Conservation (phyloP, 92 coral and sea anemone genomes). For the Phenganax stokvisi region DNA sequence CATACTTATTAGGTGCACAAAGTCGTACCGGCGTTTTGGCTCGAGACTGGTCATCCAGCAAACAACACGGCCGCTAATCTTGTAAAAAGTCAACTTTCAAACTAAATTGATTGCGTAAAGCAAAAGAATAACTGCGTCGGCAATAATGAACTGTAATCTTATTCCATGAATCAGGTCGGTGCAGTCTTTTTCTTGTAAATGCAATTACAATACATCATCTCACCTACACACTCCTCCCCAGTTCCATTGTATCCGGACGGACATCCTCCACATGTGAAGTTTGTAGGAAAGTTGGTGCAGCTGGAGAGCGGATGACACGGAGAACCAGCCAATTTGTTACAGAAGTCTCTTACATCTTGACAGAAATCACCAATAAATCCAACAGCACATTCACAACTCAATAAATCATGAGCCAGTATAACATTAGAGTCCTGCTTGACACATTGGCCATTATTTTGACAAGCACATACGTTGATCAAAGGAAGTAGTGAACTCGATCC, state of each 20-base stretch:
- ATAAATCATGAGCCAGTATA: conserved; percentile 14
- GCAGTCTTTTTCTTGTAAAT: too few species aligned
- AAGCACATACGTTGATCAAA: conserved; percentile 53
- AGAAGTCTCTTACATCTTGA: conserved; percentile 55
- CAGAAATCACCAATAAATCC: conserved; percentile 65
- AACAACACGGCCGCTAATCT: too few species aligned
- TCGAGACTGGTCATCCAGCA: too few species aligned
- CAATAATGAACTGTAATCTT: too few species aligned
- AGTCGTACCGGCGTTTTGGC: too few species aligned
- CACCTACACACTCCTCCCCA: conserved; percentile 60
- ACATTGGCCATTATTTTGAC: conserved; percentile 54
- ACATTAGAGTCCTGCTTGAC: conserved; percentile 29
- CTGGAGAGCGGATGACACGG: conserved; percentile 59
- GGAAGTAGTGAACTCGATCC: conserved; percentile 55
- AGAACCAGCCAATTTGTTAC: conserved; percentile 53
- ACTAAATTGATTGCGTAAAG: too few species aligned
- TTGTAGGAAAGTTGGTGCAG: conserved; percentile 55
- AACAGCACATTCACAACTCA: conserved; percentile 52
- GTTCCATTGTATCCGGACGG: conserved; percentile 59
- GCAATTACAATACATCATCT: neutral
- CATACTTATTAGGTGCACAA: too few species aligned
- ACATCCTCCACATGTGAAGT: conserved; percentile 61
- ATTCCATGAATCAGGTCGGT: too few species aligned
- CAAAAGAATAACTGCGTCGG: too few species aligned
- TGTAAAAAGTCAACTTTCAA: too few species aligned